Evolutionary conservation across 2,797 vertebrate genomes (phyloP).

Genomic region (Macrochelys suwanniensis): DNA sequence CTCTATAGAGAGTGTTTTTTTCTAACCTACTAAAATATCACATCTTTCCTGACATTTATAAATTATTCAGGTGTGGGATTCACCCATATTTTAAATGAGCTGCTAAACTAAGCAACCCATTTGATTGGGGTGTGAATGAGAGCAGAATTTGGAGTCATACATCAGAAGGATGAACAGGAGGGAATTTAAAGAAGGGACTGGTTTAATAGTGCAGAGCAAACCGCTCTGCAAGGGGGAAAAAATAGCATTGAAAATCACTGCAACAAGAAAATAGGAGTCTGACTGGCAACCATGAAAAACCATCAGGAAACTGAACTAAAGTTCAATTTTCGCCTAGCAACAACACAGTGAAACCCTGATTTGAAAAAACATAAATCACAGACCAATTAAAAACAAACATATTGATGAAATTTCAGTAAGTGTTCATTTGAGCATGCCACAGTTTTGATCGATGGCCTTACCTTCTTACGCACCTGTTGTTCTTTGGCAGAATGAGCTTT

Average conservation of each 20-base stretch:
- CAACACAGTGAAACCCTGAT: not conserved
- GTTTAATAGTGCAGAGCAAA: not conserved
- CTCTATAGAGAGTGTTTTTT: not conserved
- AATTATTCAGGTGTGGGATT: not conserved
- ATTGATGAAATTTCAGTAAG: not conserved
- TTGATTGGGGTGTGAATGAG: not conserved
- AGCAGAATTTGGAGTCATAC: not conserved
- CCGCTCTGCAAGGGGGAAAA: not conserved
- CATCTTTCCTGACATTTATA: not conserved
- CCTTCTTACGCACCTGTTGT: constrained; percentile 97
- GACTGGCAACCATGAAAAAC: not conserved
- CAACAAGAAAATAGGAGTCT: not conserved
- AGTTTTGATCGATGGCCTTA: constrained; percentile 77
- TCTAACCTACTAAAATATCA: not conserved
- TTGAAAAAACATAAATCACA: not conserved
- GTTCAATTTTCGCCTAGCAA: not conserved
- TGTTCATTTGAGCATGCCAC: not conserved
- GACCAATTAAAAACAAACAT: not conserved
- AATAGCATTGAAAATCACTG: not conserved
- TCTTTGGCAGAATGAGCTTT: constrained; percentile 98
- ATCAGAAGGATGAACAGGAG: not conserved
- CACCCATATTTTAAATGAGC: not conserved
- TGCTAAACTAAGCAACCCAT: not conserved
- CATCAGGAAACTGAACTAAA: not conserved
- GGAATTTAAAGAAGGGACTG: not conserved